Base-by-base conservation (phyloP, 2,888 invertebrate genomes). In the Teinopalpus imperialis region DNA sequence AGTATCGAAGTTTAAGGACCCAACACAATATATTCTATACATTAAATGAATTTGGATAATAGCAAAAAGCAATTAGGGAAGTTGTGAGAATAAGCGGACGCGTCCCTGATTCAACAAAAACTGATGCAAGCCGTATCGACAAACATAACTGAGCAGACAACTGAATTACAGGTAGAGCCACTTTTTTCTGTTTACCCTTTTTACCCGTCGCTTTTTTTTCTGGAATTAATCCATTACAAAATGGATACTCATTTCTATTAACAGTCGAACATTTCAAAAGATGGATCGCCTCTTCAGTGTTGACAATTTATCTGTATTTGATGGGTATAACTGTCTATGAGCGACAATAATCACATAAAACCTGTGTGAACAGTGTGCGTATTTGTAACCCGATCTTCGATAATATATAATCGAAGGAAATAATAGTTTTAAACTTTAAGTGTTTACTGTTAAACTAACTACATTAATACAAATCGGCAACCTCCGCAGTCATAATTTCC, bases 21-120 rank as follows among this genome's bases (percentile, higher is more conserved):
- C 21, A 26, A 40, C 29, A 35, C n/a, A 35, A 34, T 30, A 30
- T 13, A 40, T 23, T 23, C n/a, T 16, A 23, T 31, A 34, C 29
- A 31, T 31, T 36, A 37, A 30, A 43, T 41, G 32, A 54, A 53
- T 47, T 57, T 52, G 49, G 46, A 50, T 49, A 52, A 51, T 48
- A 43, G 52, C 48, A 45, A 60, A 61, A 67, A 67, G 57, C 66
- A 66, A 67, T 67, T 69, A 66, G 54, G 48, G 48, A 46, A 53
- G 58, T 62, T 63, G 47, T 34, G 53, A 50, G 51, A 61, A 57
- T 52, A 52, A 55, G 57, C 52, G 53, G 53, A 50, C 48, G 40
- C 40, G 49, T 52, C 58, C 60, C 61, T 61, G 61, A 61, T 57
- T 61, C 54, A 63, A 63, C 69, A 69, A 71, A 74, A 73, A 72